Conservation (phyloP, 2,797 vertebrate genomes). For the Oryzias sinensis region DNA sequence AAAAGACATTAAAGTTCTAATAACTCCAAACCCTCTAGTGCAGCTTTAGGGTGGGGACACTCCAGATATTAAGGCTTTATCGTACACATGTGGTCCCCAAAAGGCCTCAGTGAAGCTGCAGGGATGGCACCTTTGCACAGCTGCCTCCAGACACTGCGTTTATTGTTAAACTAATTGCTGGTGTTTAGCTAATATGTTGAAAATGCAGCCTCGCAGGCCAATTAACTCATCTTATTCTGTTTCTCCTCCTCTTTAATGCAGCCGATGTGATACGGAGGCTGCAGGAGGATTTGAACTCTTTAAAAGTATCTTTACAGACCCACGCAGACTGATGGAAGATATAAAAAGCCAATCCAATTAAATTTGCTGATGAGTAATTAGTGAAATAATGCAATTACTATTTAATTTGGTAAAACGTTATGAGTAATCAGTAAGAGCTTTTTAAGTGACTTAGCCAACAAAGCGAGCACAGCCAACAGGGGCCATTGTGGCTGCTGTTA, state of each 20-base stretch:
- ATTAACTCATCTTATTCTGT: background rate
- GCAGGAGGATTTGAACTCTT: slow-evolving; percentile 8
- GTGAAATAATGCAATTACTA: slow-evolving; percentile 13
- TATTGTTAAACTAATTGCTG: background rate
- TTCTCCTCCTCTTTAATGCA: background rate
- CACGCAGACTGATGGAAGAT: background rate
- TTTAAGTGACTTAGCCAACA: background rate
- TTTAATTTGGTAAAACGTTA: slow-evolving; percentile 18
- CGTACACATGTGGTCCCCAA: no score
- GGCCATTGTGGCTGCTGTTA: slow-evolving; percentile 2
- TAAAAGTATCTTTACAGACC: slow-evolving; percentile 5
- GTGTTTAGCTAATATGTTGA: background rate
- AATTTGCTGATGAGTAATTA: slow-evolving; percentile 14
- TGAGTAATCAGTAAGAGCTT: slow-evolving; percentile 12
- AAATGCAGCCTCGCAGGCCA: background rate
- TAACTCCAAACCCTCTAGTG: no score
- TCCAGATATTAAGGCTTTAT: no score
- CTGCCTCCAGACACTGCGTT: background rate
- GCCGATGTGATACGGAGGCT: background rate
- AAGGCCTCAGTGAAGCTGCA: no score
- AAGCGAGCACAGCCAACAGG: background rate
- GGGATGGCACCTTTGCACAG: background rate
- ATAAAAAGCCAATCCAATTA: slow-evolving; percentile 7
- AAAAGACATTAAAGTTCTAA: background rate
- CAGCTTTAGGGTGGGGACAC: no score